Evolutionary conservation across 1,140 invertebrate species (phyloP), one percentile per base, ranked within the genome.

Genomic region (Galleria mellonella): DNA sequence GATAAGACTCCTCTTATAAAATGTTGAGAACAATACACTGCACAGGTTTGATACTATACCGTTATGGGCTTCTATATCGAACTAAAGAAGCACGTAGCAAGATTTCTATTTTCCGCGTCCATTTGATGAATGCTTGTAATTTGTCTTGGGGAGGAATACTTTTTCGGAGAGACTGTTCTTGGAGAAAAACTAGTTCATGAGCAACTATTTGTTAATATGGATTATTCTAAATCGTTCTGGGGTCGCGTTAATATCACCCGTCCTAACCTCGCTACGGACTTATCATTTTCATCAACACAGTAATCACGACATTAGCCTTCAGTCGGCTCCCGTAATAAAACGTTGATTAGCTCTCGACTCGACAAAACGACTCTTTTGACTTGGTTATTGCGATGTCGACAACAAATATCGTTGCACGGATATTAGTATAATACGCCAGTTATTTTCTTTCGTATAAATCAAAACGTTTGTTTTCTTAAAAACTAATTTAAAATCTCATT

Each of bases 1-100:
- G 65, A 63, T 71, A 68, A 69, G 35, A 32, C 38, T 13, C 43
- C 38, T 33, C 49, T 51, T 44, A 42, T 51, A 51, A 50, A 49
- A 43, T 44, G 44, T 45, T 17, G 35, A 53, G 54, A 67, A 63
- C 59, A 60, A 63, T 57, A 47, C 41, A 42, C 41, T 47, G 41
- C 50, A 51, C 40, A 55, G 40, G 51, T 45, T 51, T 38, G 47
- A 47, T n/a, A n/a, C n/a, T n/a, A n/a, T n/a, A n/a, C n/a, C n/a
- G n/a, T 6, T 23, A 23, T 23, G 2, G 17, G 2, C 6, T 23
- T 23, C 17, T 23, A 2, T 23, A 23, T 23, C 2, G 17, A 23
- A 6, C 17, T 3, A 2, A 23, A 23, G 6, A 23, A 23, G 6
- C 35, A 45, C 44, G 17, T 23, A 23, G 2, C 17, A 23, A 23